A percentile compares a stretch with the other conserved stretches of the same genome.
Conservation (phyloP, 2,888 invertebrate genomes). For the Cheilosia pagana region DNA sequence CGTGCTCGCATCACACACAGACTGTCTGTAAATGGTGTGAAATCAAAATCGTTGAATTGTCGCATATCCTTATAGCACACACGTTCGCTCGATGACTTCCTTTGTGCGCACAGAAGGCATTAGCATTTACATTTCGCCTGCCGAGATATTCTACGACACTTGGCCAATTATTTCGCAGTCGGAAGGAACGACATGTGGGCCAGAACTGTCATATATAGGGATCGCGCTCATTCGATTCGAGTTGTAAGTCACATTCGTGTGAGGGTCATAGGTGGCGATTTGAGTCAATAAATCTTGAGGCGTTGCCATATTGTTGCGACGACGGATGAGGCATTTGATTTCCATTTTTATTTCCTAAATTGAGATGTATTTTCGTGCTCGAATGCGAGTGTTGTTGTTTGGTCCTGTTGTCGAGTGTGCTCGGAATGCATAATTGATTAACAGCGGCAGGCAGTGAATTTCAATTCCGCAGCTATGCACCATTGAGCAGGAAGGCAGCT, state of each 20-base stretch:
- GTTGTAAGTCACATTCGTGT: slow-evolving; percentile 37
- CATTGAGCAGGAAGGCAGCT: slow-evolving; percentile 29
- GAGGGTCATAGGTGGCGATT: slow-evolving; percentile 61
- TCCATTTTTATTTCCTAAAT: slow-evolving; percentile 67
- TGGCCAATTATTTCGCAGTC: slow-evolving; percentile 62
- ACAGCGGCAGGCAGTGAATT: slow-evolving; percentile 52
- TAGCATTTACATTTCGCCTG: slow-evolving; percentile 46
- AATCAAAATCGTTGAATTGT: slow-evolving; percentile 24
- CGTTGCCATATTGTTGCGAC: slow-evolving; percentile 60
- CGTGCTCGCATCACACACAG: background rate
- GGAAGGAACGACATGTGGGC: slow-evolving; percentile 40
- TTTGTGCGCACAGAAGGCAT: slow-evolving; percentile 14
- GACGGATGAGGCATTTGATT: slow-evolving; percentile 29
- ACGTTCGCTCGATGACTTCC: slow-evolving; percentile 42
- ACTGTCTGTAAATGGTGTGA: background rate
- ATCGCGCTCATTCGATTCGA: slow-evolving; percentile 20
- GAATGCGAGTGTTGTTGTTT: slow-evolving; percentile 39
- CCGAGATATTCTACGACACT: slow-evolving; percentile 59
- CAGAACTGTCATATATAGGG: slow-evolving; percentile 35
- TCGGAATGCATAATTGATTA: slow-evolving; percentile 69
- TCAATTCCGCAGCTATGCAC: slow-evolving; percentile 61
- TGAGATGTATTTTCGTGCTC: slow-evolving; percentile 55
- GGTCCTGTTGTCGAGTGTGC: slow-evolving; percentile 22
- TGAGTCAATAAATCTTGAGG: slow-evolving; percentile 68
- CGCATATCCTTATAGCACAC: slow-evolving; percentile 37